Percentiles rank a stretch among this genome's conserved stretches.
Evolutionary conservation across 2,797 vertebrate genomes (phyloP).

Genomic region (Clarias laeviceps): DNA sequence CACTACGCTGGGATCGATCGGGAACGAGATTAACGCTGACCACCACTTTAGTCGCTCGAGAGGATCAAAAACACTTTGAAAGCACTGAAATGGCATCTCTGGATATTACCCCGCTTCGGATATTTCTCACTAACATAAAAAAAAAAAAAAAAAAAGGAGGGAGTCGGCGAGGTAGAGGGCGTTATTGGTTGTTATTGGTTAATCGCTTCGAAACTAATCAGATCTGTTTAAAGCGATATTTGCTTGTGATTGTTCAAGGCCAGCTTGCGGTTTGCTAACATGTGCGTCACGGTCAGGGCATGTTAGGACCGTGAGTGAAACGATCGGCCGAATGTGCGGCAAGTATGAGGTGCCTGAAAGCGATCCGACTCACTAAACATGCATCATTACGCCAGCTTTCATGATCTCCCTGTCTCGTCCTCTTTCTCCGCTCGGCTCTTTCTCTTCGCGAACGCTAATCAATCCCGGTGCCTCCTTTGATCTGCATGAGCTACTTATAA

Average conservation of each 20-base stretch:
- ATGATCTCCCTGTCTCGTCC: constrained; percentile 16
- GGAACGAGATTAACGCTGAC: constrained; percentile 29
- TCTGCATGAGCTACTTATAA: constrained; percentile 33
- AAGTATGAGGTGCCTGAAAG: constrained; percentile 26
- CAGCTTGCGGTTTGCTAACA: not conserved
- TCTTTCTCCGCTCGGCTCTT: not conserved
- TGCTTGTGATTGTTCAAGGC: not conserved
- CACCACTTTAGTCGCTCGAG: constrained; percentile 16
- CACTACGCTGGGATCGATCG: constrained; percentile 14
- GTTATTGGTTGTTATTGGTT: not conserved
- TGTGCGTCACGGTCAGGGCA: not conserved
- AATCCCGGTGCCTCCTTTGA: constrained; percentile 41
- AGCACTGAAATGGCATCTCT: constrained; percentile 31
- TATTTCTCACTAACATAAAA: not conserved
- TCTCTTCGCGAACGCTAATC: constrained; percentile 32
- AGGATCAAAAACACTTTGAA: constrained; percentile 34
- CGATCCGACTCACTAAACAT: constrained; percentile 44
- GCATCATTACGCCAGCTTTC: constrained; percentile 53
- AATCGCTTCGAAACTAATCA: not conserved
- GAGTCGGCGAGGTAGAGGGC: not conserved
- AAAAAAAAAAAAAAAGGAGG: too few relatives aligned
- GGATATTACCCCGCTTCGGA: constrained; percentile 1
- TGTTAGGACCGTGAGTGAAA: constrained; percentile 2
- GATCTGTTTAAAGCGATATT: not conserved
- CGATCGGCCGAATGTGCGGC: not conserved